phyloP scores from a whole-genome alignment of 92 coral and sea anemone genomes.

The Porites evermanni region DNA sequence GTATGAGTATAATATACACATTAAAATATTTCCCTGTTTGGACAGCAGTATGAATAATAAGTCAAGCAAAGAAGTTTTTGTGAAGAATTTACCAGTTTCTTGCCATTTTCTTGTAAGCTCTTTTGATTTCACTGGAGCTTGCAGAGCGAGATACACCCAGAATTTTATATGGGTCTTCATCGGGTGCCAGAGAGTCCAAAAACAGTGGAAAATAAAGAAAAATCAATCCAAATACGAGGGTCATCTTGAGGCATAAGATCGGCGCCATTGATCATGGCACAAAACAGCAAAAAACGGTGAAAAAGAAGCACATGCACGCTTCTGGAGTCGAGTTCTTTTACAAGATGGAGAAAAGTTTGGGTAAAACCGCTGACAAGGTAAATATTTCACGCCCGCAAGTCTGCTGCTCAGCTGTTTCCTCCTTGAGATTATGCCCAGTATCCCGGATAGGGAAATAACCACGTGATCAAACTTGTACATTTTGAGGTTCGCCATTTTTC shows the following conservation, averaged over 20 bases:
- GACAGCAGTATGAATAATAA: background rate
- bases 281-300: background rate
- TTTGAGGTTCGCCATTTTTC: constrained; percentile 93
- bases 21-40: background rate
- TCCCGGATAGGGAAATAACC: constrained; percentile 64
- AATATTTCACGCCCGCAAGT: constrained; percentile 15
- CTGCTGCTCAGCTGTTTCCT: constrained; percentile 39
- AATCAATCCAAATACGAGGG: constrained; percentile 1
- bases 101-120: constrained; percentile 92
- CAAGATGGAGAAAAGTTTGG: background rate
- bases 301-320: background rate
- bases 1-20: too few relatives aligned
- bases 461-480: constrained; percentile 89
- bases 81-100: constrained; percentile 82
- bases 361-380: constrained; percentile 63
- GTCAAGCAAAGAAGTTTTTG: background rate
- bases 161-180: constrained; percentile 85
- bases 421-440: constrained; percentile 34
- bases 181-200: constrained; percentile 35
- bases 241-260: background rate
- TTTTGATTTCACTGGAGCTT: constrained; percentile 78
- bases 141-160: constrained; percentile 93
- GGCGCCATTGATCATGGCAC: background rate
- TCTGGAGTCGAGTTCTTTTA: background rate
- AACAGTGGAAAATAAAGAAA: background rate